Conservation (phyloP, 2,797 vertebrate species). For the Phalanger gymnotis region DNA sequence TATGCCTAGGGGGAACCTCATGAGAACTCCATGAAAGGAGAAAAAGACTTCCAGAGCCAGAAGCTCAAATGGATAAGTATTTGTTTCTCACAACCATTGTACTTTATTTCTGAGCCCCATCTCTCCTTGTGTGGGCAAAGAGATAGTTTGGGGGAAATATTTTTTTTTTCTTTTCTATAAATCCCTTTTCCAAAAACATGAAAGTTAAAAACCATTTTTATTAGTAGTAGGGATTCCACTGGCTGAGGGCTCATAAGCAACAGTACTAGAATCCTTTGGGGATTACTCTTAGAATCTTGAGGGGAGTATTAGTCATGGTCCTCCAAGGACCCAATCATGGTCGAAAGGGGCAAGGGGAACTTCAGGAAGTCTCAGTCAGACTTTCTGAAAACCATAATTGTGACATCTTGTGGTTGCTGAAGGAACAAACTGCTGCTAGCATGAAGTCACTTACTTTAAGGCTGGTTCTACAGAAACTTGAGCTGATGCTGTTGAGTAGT, state of each 20-base stretch:
- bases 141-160: neutral
- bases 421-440: neutral
- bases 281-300: neutral
- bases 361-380: neutral
- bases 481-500: neutral
- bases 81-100: neutral
- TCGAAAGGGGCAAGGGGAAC: neutral
- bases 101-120: neutral
- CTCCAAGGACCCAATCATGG: neutral
- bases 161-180: neutral
- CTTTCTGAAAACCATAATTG: neutral
- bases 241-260: neutral
- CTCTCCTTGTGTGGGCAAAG: neutral
- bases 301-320: neutral
- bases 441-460: neutral
- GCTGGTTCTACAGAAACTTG: neutral
- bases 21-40: neutral
- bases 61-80: neutral
- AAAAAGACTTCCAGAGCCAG: neutral
- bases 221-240: neutral
- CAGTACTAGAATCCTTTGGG: neutral
- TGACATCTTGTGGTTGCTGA: neutral
- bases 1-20: neutral
- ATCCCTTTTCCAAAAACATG: neutral
- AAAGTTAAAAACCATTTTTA: neutral